phyloP scores from a whole-genome alignment of 2,888 invertebrate species.

The Boloria selene region DNA sequence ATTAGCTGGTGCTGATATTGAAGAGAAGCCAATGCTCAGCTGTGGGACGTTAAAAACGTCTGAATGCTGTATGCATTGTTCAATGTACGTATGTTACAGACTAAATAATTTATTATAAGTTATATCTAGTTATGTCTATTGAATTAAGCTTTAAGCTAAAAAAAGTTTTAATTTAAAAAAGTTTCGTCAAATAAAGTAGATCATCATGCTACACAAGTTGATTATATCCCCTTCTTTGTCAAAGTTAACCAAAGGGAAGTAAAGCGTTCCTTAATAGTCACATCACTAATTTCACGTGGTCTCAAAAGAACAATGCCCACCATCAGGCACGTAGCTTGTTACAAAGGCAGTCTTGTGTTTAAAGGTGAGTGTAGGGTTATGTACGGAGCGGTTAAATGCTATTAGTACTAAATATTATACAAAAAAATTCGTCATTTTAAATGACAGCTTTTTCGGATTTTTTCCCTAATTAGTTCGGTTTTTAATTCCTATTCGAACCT shows the following conservation, averaged over 20 bases:
- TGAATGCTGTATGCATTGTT: no score
- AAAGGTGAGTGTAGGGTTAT: constrained; percentile 33
- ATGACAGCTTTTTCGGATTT: no score
- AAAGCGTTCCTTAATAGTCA: constrained; percentile 32
- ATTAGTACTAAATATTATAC: constrained; percentile 53
- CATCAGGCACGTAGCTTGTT: constrained; percentile 61
- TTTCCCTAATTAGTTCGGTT: no score
- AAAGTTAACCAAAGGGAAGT: constrained; percentile 10
- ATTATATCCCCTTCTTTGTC: constrained; percentile 2
- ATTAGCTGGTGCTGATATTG: no score
- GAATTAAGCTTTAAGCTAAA: no score
- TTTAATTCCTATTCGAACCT: no score
- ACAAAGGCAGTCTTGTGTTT: constrained; percentile 53
- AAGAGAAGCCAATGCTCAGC: no score
- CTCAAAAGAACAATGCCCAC: constrained; percentile 72
- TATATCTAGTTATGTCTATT: no score
- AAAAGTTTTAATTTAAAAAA: background rate
- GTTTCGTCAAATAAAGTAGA: no score
- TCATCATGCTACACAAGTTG: background rate
- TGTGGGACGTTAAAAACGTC: no score
- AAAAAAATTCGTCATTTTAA: background rate
- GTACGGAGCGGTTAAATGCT: constrained; percentile 50
- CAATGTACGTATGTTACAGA: no score
- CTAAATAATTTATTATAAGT: no score
- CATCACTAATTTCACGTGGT: constrained; percentile 39